These are phyloP conservation scores for Aplodontia rufa DNA, from an alignment of 2,113 vertebrate species.

Conservation along the genomic window DNA sequence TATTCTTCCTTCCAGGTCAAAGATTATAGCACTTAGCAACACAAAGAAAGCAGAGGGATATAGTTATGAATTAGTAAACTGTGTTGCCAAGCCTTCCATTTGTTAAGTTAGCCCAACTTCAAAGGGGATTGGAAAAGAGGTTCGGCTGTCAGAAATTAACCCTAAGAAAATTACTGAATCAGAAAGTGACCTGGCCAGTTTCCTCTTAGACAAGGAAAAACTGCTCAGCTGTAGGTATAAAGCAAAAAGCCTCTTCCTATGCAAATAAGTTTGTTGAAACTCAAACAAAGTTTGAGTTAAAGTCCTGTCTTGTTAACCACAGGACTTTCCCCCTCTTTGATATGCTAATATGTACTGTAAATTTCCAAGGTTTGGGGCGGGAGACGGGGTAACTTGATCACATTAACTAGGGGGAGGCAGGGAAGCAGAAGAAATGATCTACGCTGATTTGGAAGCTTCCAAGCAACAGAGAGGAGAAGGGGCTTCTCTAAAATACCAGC, in stretches of 20 bases:
- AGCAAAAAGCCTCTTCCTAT: conserved; percentile 43
- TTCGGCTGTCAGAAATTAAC: conserved; percentile 58
- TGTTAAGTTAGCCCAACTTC: conserved; percentile 60
- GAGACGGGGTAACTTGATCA: background rate
- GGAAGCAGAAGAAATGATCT: background rate
- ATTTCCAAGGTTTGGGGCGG: background rate
- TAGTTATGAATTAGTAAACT: conserved; percentile 69
- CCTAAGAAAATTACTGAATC: conserved; percentile 44
- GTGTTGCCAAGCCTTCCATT: conserved; percentile 56
- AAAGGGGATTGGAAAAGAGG: conserved; percentile 30
- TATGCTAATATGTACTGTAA: conserved; percentile 34
- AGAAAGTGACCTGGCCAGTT: conserved; percentile 14
- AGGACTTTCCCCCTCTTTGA: conserved; percentile 57
- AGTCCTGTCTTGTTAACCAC: background rate
- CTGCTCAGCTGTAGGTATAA: background rate
- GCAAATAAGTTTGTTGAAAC: conserved; percentile 54
- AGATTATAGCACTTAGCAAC: conserved; percentile 70
- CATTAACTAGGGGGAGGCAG: background rate
- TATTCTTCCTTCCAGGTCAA: conserved; percentile 78
- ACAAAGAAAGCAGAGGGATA: conserved; percentile 66
- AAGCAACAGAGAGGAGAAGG: background rate
- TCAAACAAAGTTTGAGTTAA: background rate
- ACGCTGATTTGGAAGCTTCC: background rate
- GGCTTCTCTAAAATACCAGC: background rate
- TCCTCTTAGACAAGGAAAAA: background rate